Evolutionary conservation across 2,797 vertebrate species (phyloP).

Genomic region (Salmo trutta): DNA sequence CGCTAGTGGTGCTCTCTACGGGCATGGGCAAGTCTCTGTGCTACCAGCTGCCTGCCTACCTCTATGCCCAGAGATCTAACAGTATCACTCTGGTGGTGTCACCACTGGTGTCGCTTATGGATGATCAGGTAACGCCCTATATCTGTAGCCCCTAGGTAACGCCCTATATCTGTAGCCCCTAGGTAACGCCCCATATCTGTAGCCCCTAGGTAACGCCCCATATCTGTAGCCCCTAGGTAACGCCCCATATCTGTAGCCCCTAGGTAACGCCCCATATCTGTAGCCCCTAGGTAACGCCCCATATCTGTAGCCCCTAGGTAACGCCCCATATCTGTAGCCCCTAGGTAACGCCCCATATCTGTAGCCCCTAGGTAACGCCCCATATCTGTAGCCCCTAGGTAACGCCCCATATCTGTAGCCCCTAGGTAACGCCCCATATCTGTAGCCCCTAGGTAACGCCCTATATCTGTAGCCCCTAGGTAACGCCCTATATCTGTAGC

Average conservation of each 20-base stretch:
- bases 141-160: too few relatives aligned
- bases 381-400: too few relatives aligned
- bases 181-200: slow-evolving; percentile 57
- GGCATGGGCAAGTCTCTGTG: slow-evolving; percentile 94
- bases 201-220: too few relatives aligned
- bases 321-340: background rate
- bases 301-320: slow-evolving; percentile 69
- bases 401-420: background rate
- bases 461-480: too few relatives aligned
- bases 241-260: too few relatives aligned
- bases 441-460: slow-evolving; percentile 74
- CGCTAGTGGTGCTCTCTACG: slow-evolving; percentile 87
- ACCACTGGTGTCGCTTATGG: slow-evolving; percentile 92
- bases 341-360: slow-evolving; percentile 69
- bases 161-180: too few relatives aligned
- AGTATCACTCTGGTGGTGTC: slow-evolving; percentile 88
- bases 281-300: slow-evolving; percentile 69
- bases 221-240: too few relatives aligned
- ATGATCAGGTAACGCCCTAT: slow-evolving; percentile 84
- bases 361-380: slow-evolving; percentile 69
- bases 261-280: background rate
- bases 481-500: too few relatives aligned
- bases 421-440: too few relatives aligned
- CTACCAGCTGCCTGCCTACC: slow-evolving; percentile 90
- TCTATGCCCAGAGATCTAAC: slow-evolving; percentile 79